These are phyloP conservation scores for Melanostoma mellinum DNA, from an alignment of 2,888 invertebrate genomes.

Conservation along the genomic window DNA sequence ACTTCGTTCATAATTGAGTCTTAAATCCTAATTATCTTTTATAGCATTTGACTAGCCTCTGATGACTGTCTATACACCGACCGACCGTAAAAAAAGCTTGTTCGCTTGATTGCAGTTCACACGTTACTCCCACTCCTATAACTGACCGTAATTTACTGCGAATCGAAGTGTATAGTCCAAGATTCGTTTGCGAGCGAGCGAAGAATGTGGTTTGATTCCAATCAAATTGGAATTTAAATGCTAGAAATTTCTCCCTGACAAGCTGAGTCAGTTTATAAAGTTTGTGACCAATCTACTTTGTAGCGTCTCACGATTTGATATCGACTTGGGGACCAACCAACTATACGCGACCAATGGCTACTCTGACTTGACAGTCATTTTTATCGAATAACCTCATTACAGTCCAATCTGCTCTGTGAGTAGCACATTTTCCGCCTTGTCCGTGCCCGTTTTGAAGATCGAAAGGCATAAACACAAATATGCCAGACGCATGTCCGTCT, in stretches of 20 bases:
- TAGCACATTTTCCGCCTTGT: conserved; percentile 64
- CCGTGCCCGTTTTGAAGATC: conserved; percentile 60
- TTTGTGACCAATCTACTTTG: conserved; percentile 48
- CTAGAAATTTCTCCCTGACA: conserved; percentile 47
- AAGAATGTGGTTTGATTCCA: conserved; percentile 37
- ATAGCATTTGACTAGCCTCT: too few species aligned
- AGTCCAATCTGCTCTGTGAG: conserved; percentile 29
- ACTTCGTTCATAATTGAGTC: too few species aligned
- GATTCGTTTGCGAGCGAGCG: neutral
- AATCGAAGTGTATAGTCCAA: neutral
- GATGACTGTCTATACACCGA: neutral
- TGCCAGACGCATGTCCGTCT: conserved; percentile 73
- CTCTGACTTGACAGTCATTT: conserved; percentile 21
- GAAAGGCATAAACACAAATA: conserved; percentile 69
- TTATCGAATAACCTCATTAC: conserved; percentile 61
- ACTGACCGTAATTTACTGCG: neutral
- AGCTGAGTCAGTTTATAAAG: conserved; percentile 45
- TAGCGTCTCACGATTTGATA: conserved; percentile 61
- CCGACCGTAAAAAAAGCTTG: neutral
- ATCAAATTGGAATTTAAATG: conserved; percentile 54
- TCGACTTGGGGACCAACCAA: conserved; percentile 14
- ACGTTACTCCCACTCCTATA: conserved; percentile 20
- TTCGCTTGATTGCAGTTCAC: conserved; percentile 22
- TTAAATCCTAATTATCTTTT: too few species aligned
- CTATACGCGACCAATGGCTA: conserved; percentile 10